These are phyloP conservation scores for Leucozona laternaria DNA, from an alignment of 2,888 invertebrate species.

Conservation along the genomic window DNA sequence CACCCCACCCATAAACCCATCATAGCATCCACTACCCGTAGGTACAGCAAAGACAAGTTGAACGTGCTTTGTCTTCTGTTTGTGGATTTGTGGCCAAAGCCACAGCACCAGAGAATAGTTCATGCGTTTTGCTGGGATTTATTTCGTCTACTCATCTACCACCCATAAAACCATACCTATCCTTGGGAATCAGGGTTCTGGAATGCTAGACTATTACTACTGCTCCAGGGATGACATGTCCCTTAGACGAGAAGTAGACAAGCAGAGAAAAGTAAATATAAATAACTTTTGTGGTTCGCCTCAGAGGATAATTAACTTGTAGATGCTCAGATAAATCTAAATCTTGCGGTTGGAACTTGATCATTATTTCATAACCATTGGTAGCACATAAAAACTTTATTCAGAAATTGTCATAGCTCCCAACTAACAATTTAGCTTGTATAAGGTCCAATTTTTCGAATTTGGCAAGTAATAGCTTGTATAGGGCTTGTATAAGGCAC, in stretches of 20 bases:
- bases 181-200: neutral
- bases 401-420: conserved; percentile 17
- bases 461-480: no score
- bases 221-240: conserved; percentile 50
- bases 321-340: conserved; percentile 65
- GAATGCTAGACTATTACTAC: conserved; percentile 27
- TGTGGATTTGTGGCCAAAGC: conserved; percentile 48
- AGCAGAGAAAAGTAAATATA: conserved; percentile 58
- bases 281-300: conserved; percentile 71
- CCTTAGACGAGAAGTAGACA: conserved; percentile 1
- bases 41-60: conserved; percentile 21
- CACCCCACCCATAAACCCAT: neutral
- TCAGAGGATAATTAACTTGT: conserved; percentile 72
- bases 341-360: conserved; percentile 24
- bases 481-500: no score
- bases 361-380: conserved; percentile 30
- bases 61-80: conserved; percentile 61
- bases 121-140: conserved; percentile 31
- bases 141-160: conserved; percentile 1
- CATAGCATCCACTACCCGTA: neutral
- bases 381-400: neutral
- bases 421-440: no score
- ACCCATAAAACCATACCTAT: neutral
- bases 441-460: no score
- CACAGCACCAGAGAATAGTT: conserved; percentile 40